Evolutionary conservation across 1,140 invertebrate species (phyloP), one percentile per base, ranked within the genome.

Genomic region (Cydia amplana): DNA sequence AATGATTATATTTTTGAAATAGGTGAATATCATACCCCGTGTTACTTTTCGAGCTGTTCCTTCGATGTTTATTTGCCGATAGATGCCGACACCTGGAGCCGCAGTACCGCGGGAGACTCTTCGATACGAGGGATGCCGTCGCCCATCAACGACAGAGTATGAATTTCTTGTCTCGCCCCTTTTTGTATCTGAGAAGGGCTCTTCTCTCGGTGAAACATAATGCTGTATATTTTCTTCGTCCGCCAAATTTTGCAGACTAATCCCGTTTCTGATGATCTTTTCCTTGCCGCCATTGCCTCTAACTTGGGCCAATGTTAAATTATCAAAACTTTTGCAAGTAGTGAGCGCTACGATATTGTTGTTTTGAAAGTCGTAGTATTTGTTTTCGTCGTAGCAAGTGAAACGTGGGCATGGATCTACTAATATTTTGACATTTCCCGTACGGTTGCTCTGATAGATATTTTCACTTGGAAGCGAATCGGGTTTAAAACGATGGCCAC

Each of bases 291-390:
- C 76, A 12, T 82, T 82, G 46, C 75, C 84, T 32, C 85, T 87
- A 4, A 70, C 74, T 14, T 85, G 82, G 63, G 82, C 88, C 7
- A 87, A 74, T 6, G 85, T 89, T 74, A 93, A 84, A 75, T 91
- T 93, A 77, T 93, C 91, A 70, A 91, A 88, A 82, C 91, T 93
- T 78, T 93, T 93, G 75, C 90, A 93, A 0, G 91, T 82, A 23
- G 83, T 79, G 60, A 93, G 78, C 5, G 82, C 70, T n/a, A 80
- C 43, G 14, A 87, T 64, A 78, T 93, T 93, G 77, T 92, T 92
- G 77, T 93, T 93, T 67, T 85, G 82, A 43, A 91, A 79, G 75
- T 92, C 88, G 73, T 91, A 88, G 75, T 89, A 87, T 70, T 88
- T 91, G 60, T 84, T 88, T 2, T 86, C 82, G 77, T 92, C 88